These are phyloP conservation scores for Drosophila aldrichi DNA, from an alignment of 2,888 invertebrate species.

Conservation along the genomic window DNA sequence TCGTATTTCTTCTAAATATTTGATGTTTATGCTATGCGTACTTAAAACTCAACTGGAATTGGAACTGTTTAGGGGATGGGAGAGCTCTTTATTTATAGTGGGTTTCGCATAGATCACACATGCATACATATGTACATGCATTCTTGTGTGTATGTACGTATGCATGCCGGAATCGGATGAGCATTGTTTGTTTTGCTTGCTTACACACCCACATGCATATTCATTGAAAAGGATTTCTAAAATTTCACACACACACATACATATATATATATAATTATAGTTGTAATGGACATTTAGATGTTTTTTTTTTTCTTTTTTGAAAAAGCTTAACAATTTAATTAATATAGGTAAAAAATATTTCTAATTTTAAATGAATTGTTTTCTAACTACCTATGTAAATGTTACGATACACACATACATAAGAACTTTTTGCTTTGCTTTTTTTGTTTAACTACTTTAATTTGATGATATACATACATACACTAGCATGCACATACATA, in stretches of 20 bases:
- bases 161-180: background rate
- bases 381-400: conserved; percentile 64
- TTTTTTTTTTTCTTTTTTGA: conserved; percentile 25
- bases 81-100: conserved; percentile 2
- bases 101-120: conserved; percentile 36
- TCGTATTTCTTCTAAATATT: background rate
- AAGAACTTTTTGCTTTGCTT: background rate
- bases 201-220: background rate
- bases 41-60: background rate
- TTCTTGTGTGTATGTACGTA: background rate
- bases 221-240: conserved; percentile 29
- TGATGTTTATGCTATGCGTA: background rate
- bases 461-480: conserved; percentile 6
- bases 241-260: conserved; percentile 12
- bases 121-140: background rate
- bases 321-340: conserved; percentile 65
- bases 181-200: conserved; percentile 1
- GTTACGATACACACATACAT: conserved; percentile 29
- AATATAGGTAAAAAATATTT: conserved; percentile 34
- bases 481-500: conserved; percentile 16
- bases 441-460: background rate
- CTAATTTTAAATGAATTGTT: conserved; percentile 58
- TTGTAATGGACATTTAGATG: conserved; percentile 68
- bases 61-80: background rate
- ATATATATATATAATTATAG: conserved; percentile 18